Base-by-base conservation (phyloP, 2,797 vertebrate species). In the Liasis olivaceus region DNA sequence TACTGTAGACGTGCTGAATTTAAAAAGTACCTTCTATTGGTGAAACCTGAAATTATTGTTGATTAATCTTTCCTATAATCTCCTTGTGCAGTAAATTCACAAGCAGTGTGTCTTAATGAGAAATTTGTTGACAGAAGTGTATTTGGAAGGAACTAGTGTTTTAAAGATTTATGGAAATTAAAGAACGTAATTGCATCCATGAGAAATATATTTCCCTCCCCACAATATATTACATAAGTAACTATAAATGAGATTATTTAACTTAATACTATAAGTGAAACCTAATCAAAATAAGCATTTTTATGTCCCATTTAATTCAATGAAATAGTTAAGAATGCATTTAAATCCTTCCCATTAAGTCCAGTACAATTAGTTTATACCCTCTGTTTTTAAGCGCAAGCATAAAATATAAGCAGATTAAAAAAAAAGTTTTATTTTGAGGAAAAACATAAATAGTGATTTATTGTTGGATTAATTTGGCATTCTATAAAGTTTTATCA, bases 31-130 rank as follows among this genome's bases (percentile, higher is more conserved):
- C 97, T 97, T 97, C 96, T 95, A 92, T 90, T 93, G 87, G 89
- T 95, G 94, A 90, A 96, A 89, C 96, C 95, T 94, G 95, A 87
- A 92, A 85, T 87, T 87, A 91, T 93, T 93, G 90, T 95, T 94
- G 93, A 95, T 94, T 97, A 97, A 94, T 95, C 91, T 77, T 95
- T 94, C 95, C 95, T 93, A 92, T 97, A 97, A 97, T 97, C 97
- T 97, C 91, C 93, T 97, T 94, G 89, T 97, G 95, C 94, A 97
- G 96, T 97, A 97, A 97, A 97, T 96, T 96, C 88, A 14, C 96
- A 96, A 95, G 93, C 95, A 93, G 85, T 96, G 95, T 92, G 84
- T 92, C 91, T 93, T 96, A 96, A 94, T 96, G 92, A 96, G 93
- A 93, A 95, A 94, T 94, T 95, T 66, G 94, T 91, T 94, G 94